These are phyloP conservation scores for Oreonectes daqikongensis DNA, from an alignment of 2,797 vertebrate genomes.

Conservation along the genomic window DNA sequence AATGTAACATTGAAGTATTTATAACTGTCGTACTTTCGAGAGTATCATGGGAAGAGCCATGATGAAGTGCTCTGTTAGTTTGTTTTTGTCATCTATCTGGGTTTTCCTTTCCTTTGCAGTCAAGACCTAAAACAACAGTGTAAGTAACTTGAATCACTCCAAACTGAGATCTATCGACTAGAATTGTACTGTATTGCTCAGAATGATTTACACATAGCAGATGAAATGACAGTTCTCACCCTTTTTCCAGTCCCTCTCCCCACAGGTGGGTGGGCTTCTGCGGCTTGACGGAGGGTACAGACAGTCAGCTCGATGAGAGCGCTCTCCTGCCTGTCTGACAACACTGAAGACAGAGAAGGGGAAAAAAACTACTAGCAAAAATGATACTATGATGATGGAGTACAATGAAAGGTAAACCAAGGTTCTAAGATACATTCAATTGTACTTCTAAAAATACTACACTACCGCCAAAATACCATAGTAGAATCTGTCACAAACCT, in stretches of 20 bases:
- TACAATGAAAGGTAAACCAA: too few species aligned
- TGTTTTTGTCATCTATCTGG: constrained; percentile 98
- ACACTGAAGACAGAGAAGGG: constrained; percentile 72
- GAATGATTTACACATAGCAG: neutral
- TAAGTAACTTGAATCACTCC: neutral
- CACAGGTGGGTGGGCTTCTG: constrained; percentile 96
- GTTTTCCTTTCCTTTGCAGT: constrained; percentile 99
- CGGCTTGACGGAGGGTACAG: constrained; percentile 96
- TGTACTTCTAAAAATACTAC: too few species aligned
- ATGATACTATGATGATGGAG: too few species aligned
- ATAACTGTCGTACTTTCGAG: constrained; percentile 84
- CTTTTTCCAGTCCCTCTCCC: constrained; percentile 97
- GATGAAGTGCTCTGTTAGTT: constrained; percentile 98
- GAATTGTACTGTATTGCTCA: neutral
- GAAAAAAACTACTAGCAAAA: neutral
- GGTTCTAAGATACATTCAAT: too few species aligned
- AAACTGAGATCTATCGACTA: neutral
- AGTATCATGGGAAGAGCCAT: constrained; percentile 97
- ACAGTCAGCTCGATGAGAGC: constrained; percentile 95
- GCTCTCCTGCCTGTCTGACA: constrained; percentile 96
- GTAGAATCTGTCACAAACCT: too few species aligned
- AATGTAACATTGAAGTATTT: neutral
- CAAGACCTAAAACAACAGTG: constrained; percentile 80
- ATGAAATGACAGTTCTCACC: constrained; percentile 71
- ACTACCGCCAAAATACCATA: too few species aligned